Base-by-base conservation (phyloP, 2,113 vertebrate species). In the Marmota flaviventris region DNA sequence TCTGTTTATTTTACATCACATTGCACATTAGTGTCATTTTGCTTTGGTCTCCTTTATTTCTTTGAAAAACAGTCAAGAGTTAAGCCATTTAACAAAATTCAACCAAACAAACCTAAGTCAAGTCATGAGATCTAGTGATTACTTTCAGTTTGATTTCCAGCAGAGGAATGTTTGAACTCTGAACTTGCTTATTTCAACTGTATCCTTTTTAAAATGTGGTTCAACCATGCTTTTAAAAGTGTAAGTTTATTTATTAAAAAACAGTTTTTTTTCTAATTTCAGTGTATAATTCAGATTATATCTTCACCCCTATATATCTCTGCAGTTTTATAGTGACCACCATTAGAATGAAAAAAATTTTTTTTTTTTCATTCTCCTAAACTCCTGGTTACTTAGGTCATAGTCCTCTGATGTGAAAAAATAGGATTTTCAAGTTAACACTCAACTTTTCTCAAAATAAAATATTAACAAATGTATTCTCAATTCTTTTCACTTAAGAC, bases 391-490 rank as follows among this genome's bases (percentile, higher is more conserved):
- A 48, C 32, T 65, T 76, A 81, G 27, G 51, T 29, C 39, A 42
- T 69, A 70, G 79, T 84, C 63, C 51, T 11, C 25, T 97, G 94
- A 89, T 92, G 92, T 85, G 61, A 72, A 96, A 87, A 37, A n/a
- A 76, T 65, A 76, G 69, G 61, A 75, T 95, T 97, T 97, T 98
- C 97, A 97, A 96, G 89, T 97, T 96, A 95, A 87, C 32, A 72
- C 70, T 97, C 77, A 27, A 63, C 61, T 63, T 92, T 97, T 98
- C 93, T 90, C 95, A 94, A 94, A 95, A 95, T 92, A 95, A 93
- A 93, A 97, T 96, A 96, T 67, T 97, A 96, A 98, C 90, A 97
- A 96, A 94, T 92, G 53, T 34, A 97, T 93, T 97, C 73, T 97
- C 98, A 92, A 96, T 91, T 96, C 98, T 63, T 63, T 96, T 79